phyloP scores from a whole-genome alignment of 2,113 vertebrate genomes.

The Python bivittatus region DNA sequence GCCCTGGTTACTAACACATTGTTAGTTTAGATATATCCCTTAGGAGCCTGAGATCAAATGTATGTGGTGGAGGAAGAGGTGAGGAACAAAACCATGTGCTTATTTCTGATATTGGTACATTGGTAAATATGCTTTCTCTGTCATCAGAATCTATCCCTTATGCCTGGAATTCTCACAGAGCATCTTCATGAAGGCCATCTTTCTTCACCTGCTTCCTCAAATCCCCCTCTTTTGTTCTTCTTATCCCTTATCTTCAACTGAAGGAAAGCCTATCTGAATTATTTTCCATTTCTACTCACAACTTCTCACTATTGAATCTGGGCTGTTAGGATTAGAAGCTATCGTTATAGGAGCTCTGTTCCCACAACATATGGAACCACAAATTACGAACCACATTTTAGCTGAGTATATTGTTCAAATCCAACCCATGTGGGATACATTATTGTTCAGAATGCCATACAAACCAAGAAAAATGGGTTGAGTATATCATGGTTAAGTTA shows the following conservation, averaged over 20 bases:
- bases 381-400: neutral
- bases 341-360: neutral
- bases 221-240: neutral
- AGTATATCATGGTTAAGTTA: neutral
- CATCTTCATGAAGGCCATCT: neutral
- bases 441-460: neutral
- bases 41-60: neutral
- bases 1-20: neutral
- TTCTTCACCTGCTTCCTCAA: neutral
- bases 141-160: neutral
- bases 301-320: neutral
- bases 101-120: neutral
- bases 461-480: neutral
- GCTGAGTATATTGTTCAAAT: neutral
- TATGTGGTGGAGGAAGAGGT: neutral
- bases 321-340: neutral
- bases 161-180: neutral
- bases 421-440: no score
- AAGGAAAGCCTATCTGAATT: neutral
- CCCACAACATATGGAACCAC: neutral
- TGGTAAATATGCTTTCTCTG: neutral
- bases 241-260: neutral
- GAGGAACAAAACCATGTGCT: neutral
- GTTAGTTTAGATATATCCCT: neutral
- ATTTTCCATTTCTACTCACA: neutral